These are phyloP conservation scores for Plumapathes pennacea DNA, from an alignment of 92 coral and sea anemone genomes.

Conservation along the genomic window DNA sequence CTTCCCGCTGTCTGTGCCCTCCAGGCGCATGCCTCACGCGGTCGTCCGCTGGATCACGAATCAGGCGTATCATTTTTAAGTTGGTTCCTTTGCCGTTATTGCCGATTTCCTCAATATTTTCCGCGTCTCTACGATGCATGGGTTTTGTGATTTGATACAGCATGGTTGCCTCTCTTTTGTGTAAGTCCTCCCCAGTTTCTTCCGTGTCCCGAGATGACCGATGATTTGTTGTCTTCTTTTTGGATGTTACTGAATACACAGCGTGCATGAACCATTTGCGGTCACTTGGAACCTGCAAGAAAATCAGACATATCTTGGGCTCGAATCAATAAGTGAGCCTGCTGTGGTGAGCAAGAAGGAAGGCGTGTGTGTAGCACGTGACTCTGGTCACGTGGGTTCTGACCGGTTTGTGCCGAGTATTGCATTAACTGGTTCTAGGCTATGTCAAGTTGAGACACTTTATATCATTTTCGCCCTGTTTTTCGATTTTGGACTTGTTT, in stretches of 20 bases:
- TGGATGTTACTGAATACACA: slow-evolving; percentile 85
- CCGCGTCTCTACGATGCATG: slow-evolving; percentile 34
- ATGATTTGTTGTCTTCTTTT: no score
- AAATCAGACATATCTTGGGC: no score
- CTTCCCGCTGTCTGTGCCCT: slow-evolving; percentile 2
- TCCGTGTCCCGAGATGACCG: neutral
- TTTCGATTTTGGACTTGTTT: no score
- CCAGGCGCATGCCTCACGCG: neutral
- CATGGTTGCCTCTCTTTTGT: no score
- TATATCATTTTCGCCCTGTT: no score
- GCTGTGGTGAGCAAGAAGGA: slow-evolving; percentile 57
- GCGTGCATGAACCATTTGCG: slow-evolving; percentile 98
- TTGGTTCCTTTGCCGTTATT: slow-evolving; percentile 70
- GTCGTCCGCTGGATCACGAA: slow-evolving; percentile 44
- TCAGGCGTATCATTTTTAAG: slow-evolving; percentile 68
- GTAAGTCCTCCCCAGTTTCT: no score
- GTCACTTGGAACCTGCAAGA: slow-evolving; percentile 78
- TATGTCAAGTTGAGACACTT: no score
- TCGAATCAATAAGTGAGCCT: slow-evolving; percentile 74
- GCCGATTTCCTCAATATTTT: slow-evolving; percentile 30
- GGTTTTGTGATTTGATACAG: no score
- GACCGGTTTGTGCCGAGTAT: slow-evolving; percentile 81
- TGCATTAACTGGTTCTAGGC: slow-evolving; percentile 83
- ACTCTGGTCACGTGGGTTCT: slow-evolving; percentile 74
- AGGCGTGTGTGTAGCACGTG: slow-evolving; percentile 83